Evolutionary conservation across 1,140 invertebrate genomes (phyloP).

Genomic region (Dreissena polymorpha): DNA sequence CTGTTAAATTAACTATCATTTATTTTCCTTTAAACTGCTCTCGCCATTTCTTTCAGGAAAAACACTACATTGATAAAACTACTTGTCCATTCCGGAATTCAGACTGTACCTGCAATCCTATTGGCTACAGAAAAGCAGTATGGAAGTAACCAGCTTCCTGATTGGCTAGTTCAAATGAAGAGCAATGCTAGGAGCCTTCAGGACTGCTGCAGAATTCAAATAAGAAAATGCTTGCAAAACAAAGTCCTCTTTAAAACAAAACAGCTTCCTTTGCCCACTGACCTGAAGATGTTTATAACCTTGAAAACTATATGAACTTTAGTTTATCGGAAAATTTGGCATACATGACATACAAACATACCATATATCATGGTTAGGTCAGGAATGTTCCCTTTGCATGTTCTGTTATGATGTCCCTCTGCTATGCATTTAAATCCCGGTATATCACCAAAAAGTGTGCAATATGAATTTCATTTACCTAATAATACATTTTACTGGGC

Average conservation of each 20-base stretch:
- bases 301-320: slow-evolving; percentile 23
- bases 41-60: slow-evolving; percentile 41
- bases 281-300: slow-evolving; percentile 58
- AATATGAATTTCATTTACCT: too few relatives aligned
- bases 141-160: slow-evolving; percentile 54
- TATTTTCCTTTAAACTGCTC: neutral
- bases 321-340: too few relatives aligned
- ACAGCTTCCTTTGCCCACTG: slow-evolving; percentile 47
- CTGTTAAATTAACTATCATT: neutral
- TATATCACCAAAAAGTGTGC: too few relatives aligned
- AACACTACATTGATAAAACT: slow-evolving; percentile 56
- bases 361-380: too few relatives aligned
- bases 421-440: too few relatives aligned
- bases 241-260: slow-evolving; percentile 56
- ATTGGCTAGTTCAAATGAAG: slow-evolving; percentile 60
- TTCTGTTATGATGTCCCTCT: too few relatives aligned
- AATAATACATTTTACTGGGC: too few relatives aligned
- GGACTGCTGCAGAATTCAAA: slow-evolving; percentile 55
- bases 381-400: too few relatives aligned
- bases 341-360: too few relatives aligned
- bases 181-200: slow-evolving; percentile 57
- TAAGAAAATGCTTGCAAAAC: slow-evolving; percentile 59
- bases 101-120: slow-evolving; percentile 59
- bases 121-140: slow-evolving; percentile 55
- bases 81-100: slow-evolving; percentile 61